These are phyloP conservation scores for Tangara arthus DNA, from an alignment of 2,797 vertebrate genomes.

Conservation along the genomic window DNA sequence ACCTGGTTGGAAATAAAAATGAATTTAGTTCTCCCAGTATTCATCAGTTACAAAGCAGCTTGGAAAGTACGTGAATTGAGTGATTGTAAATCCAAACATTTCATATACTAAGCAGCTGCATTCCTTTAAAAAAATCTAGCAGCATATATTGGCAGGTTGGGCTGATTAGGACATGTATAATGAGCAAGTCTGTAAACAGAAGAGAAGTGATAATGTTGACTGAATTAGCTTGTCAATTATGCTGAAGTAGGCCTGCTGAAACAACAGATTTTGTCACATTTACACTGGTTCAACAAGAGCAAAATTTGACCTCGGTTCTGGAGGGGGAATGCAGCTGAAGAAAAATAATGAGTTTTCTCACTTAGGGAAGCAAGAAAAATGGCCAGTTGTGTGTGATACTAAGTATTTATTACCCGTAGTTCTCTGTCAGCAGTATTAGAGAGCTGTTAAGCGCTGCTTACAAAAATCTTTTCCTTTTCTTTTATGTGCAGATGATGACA, in stretches of 20 bases:
- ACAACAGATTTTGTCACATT: not conserved
- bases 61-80: not conserved
- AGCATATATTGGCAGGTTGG: not conserved
- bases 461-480: not conserved
- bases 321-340: not conserved
- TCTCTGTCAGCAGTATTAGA: not conserved
- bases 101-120: constrained; percentile 1
- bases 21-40: not conserved
- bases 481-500: constrained; percentile 61
- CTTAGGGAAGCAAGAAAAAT: not conserved
- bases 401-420: not conserved
- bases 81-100: not conserved
- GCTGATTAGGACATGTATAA: not conserved
- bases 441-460: not conserved
- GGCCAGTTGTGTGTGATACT: not conserved
- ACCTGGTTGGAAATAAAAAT: not conserved
- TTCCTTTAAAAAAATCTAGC: constrained; percentile 1
- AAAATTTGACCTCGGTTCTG: not conserved
- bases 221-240: not conserved
- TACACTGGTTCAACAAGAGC: not conserved
- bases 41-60: not conserved
- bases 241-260: constrained; percentile 3
- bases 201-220: not conserved
- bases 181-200: not conserved
- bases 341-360: not conserved